phyloP scores from a whole-genome alignment of 2,113 vertebrate species.

The Clupea harengus region DNA sequence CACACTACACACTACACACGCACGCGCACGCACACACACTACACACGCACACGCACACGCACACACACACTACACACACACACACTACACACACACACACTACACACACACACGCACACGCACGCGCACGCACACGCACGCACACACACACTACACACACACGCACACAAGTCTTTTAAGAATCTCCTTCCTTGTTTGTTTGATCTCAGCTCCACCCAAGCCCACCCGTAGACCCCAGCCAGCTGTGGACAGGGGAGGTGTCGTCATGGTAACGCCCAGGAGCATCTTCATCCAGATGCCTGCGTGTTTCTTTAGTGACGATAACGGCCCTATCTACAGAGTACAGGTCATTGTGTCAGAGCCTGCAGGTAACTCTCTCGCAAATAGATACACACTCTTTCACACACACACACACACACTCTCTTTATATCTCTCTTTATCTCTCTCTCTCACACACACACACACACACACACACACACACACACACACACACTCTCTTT shows the following conservation, averaged over 20 bases:
- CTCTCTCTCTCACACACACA: constrained; percentile 51
- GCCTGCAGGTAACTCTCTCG: constrained; percentile 78
- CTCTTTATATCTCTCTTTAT: no score
- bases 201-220: constrained; percentile 76
- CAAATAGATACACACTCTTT: no score
- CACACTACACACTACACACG: not conserved
- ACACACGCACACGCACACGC: no score
- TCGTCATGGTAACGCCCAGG: constrained; percentile 81
- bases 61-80: no score
- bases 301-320: constrained; percentile 89
- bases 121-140: not conserved
- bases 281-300: constrained; percentile 91
- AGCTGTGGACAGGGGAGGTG: constrained; percentile 77
- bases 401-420: constrained; percentile 31
- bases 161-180: not conserved
- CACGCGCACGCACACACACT: not conserved
- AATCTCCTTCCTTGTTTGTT: constrained; percentile 30
- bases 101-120: no score
- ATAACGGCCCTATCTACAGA: constrained; percentile 89
- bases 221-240: constrained; percentile 81
- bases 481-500: constrained; percentile 18
- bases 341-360: constrained; percentile 93
- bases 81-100: no score
- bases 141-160: not conserved
- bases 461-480: not conserved